Evolutionary conservation across 2,888 invertebrate genomes (phyloP).

Genomic region (Xestia c-nigrum): DNA sequence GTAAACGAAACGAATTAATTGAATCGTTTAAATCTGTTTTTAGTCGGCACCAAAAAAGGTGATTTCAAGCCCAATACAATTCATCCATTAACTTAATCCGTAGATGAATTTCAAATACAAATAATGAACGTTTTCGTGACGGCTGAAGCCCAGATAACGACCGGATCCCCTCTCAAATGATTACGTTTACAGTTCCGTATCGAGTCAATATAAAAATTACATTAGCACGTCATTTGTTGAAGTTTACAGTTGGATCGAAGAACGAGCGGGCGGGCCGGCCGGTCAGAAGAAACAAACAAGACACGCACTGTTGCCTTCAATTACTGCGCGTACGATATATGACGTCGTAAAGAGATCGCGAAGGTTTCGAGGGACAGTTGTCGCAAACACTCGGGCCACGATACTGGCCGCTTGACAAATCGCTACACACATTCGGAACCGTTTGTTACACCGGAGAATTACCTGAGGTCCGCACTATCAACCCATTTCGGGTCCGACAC

Average conservation of each 20-base stretch:
- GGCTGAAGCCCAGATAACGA: conserved; percentile 37
- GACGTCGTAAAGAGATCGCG: conserved; percentile 73
- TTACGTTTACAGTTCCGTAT: conserved; percentile 54
- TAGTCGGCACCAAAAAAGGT: conserved; percentile 32
- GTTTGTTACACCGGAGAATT: conserved; percentile 62
- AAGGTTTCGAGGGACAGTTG: conserved; percentile 52
- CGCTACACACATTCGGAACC: conserved; percentile 62
- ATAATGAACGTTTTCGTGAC: conserved; percentile 38
- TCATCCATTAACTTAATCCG: conserved; percentile 50
- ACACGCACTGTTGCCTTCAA: conserved; percentile 78
- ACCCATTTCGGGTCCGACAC: conserved; percentile 60
- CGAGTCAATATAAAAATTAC: conserved; percentile 60
- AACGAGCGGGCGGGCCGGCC: conserved; percentile 74
- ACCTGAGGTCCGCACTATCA: conserved; percentile 57
- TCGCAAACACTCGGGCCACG: conserved; percentile 54
- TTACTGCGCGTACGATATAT: conserved; percentile 74
- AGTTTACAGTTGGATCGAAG: conserved; percentile 74
- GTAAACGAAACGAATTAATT: conserved; percentile 50
- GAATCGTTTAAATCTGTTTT: conserved; percentile 41
- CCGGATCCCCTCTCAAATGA: conserved; percentile 37
- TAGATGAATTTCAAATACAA: conserved; percentile 53
- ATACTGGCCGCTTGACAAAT: conserved; percentile 64
- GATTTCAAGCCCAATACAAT: conserved; percentile 38
- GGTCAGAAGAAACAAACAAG: conserved; percentile 75
- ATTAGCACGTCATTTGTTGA: conserved; percentile 66